A percentile compares a stretch with the other conserved stretches of the same genome.
phyloP scores from a whole-genome alignment of 30 jellyfish, hydroid and myxozoan species.

The Hydractinia echinata region DNA sequence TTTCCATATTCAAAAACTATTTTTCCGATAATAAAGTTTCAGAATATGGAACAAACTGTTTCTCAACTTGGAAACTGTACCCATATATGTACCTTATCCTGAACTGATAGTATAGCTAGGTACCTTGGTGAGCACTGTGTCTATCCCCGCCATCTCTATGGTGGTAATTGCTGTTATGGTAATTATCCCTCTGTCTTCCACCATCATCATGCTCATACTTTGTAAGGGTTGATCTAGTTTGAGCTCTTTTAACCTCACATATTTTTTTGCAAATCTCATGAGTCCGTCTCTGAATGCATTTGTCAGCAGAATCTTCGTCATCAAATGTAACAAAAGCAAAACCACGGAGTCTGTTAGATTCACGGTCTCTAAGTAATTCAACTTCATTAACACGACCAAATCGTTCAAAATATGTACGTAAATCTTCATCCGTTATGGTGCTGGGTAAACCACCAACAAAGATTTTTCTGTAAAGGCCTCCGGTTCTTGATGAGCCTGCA shows the following conservation, averaged over 20 bases:
- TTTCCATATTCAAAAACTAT: too few relatives aligned
- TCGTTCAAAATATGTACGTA: conserved; percentile 53
- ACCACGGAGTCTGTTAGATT: conserved; percentile 61
- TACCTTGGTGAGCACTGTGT: too few relatives aligned
- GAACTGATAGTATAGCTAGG: too few relatives aligned
- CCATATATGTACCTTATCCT: too few relatives aligned
- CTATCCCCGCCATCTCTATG: background rate
- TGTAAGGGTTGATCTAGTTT: conserved; percentile 56
- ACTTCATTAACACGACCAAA: conserved; percentile 73
- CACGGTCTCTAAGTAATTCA: conserved; percentile 59
- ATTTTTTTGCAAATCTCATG: conserved; percentile 57
- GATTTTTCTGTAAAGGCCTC: conserved; percentile 48
- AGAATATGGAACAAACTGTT: too few relatives aligned
- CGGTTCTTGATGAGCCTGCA: conserved; percentile 45
- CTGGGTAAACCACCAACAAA: conserved; percentile 90
- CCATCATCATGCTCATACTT: conserved; percentile 22
- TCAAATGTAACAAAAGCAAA: conserved; percentile 93
- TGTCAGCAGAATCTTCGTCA: conserved; percentile 90
- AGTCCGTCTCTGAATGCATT: conserved; percentile 64
- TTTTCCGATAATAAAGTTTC: too few relatives aligned
- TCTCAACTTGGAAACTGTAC: too few relatives aligned
- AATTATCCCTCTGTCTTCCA: conserved; percentile 25
- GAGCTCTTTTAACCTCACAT: conserved; percentile 89
- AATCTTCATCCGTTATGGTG: conserved; percentile 49
- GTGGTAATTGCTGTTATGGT: background rate